Conservation (phyloP, 2,113 vertebrate genomes). For the Rhynchopsitta pachyrhyncha region DNA sequence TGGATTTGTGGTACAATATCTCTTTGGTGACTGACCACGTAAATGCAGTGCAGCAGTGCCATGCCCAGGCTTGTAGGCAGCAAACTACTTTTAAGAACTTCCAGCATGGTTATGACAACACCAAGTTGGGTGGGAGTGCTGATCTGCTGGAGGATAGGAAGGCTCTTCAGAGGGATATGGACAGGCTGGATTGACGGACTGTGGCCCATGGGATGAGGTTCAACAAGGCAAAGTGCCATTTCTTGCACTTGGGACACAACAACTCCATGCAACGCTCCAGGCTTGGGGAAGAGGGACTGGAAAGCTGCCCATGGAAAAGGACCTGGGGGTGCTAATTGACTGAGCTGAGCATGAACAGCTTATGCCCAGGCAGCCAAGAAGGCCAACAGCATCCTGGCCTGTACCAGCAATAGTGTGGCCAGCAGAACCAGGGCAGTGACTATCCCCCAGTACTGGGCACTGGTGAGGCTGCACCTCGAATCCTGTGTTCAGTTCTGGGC, state of each 20-base stretch:
- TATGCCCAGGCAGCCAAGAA: background rate
- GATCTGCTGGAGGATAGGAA: background rate
- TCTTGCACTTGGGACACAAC: background rate
- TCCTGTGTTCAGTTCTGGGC: background rate
- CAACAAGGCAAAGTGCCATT: background rate
- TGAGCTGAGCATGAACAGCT: background rate
- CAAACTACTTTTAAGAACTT: background rate
- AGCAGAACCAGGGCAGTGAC: background rate
- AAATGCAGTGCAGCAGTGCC: background rate
- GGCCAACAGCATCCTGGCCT: background rate
- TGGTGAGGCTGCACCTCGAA: background rate
- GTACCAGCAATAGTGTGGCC: background rate
- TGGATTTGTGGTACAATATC: rapidly evolving
- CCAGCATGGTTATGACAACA: background rate
- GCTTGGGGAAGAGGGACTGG: background rate
- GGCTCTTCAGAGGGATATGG: background rate
- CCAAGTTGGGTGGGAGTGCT: background rate
- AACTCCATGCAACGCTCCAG: background rate
- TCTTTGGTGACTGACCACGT: background rate
- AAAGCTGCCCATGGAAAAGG: background rate
- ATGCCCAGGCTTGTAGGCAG: background rate
- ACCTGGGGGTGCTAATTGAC: background rate
- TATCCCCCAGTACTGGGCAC: background rate
- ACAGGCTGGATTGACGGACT: background rate
- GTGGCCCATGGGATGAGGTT: background rate